Conservation (phyloP, 2,113 vertebrate genomes). For the Zosterops pallidus region DNA sequence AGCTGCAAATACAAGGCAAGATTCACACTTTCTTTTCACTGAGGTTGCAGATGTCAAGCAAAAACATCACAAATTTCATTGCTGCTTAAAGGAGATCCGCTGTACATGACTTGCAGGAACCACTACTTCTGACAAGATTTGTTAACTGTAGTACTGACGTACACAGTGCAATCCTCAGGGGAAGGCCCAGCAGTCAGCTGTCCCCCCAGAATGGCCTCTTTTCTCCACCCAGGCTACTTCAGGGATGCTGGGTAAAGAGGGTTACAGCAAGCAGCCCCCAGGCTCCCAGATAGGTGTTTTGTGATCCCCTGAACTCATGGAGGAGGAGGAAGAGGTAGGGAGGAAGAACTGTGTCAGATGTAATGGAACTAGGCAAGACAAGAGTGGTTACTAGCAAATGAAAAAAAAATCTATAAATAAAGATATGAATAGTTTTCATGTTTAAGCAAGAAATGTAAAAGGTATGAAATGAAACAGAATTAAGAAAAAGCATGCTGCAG, state of each 20-base stretch:
- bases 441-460: neutral
- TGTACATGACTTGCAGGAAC: neutral
- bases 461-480: neutral
- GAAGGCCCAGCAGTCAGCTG: neutral
- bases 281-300: neutral
- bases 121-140: neutral
- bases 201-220: neutral
- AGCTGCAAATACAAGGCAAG: neutral
- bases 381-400: neutral
- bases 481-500: neutral
- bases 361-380: neutral
- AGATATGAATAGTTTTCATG: neutral
- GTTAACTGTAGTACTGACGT: neutral
- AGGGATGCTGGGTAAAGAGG: neutral
- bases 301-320: neutral
- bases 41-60: neutral
- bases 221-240: neutral
- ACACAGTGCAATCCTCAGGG: neutral
- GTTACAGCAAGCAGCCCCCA: neutral
- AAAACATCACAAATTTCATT: neutral
- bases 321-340: neutral
- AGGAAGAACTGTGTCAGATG: neutral
- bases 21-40: neutral
- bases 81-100: neutral
- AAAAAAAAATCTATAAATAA: neutral